Conservation (phyloP, 2,113 vertebrate genomes). For the Pomatostomus ruficeps region DNA sequence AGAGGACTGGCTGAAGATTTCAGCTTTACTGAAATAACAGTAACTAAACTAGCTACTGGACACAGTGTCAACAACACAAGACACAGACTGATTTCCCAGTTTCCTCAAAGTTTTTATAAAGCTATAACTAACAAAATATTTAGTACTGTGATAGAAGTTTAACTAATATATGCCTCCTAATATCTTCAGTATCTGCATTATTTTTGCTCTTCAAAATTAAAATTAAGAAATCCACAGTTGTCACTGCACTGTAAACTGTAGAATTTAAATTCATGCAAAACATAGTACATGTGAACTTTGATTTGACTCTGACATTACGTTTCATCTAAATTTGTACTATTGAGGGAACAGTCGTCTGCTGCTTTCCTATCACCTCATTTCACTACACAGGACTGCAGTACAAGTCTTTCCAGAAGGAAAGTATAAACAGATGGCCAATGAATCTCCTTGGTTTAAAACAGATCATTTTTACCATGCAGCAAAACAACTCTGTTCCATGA, state of each 20-base stretch:
- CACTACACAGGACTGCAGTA: not conserved
- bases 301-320: not conserved
- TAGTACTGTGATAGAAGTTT: not conserved
- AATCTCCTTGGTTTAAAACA: not conserved
- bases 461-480: slow-evolving; percentile 81
- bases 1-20: not conserved
- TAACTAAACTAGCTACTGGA: not conserved
- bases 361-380: not conserved
- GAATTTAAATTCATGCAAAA: not conserved
- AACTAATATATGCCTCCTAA: not conserved
- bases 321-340: not conserved
- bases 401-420: not conserved
- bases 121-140: not conserved
- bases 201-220: too few relatives aligned
- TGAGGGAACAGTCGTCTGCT: not conserved
- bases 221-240: not conserved
- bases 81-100: not conserved
- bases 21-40: not conserved
- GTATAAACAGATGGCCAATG: not conserved
- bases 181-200: not conserved
- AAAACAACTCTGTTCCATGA: slow-evolving; percentile 96
- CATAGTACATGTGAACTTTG: not conserved
- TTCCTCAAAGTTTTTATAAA: not conserved
- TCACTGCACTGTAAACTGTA: not conserved
- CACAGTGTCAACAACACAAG: not conserved